Percentiles rank a stretch among this genome's conserved stretches.
Conservation (phyloP, 2,888 invertebrate genomes). For the Meghimatium bilineatum region DNA sequence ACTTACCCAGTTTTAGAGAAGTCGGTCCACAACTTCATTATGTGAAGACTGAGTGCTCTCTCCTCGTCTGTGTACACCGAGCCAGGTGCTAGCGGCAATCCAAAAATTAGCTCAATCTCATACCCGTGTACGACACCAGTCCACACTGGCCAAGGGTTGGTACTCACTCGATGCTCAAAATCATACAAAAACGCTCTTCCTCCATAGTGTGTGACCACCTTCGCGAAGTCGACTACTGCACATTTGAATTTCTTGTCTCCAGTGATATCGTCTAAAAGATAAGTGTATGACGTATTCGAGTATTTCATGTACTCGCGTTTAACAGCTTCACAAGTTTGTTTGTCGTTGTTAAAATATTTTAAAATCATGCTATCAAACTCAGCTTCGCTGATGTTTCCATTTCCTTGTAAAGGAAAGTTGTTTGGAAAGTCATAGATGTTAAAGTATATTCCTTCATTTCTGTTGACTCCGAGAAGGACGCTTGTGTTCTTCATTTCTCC, state of each 20-base stretch:
- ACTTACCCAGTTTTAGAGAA: constrained; percentile 93
- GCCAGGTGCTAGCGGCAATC: constrained; percentile 76
- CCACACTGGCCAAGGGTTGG: constrained; percentile 72
- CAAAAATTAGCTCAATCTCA: constrained; percentile 74
- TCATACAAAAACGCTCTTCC: constrained; percentile 62
- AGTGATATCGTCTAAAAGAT: constrained; percentile 91
- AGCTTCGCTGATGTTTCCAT: constrained; percentile 44
- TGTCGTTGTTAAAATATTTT: neutral
- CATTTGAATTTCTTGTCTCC: constrained; percentile 97
- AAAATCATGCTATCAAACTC: constrained; percentile 46
- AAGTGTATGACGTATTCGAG: constrained; percentile 85
- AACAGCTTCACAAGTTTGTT: constrained; percentile 84
- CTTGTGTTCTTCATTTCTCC: constrained; percentile 95
- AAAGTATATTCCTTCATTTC: constrained; percentile 96
- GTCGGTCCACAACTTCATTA: constrained; percentile 96
- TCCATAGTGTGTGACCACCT: constrained; percentile 68
- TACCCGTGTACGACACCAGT: constrained; percentile 74
- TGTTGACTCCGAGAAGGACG: constrained; percentile 93
- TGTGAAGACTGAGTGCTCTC: constrained; percentile 86
- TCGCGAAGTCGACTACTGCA: constrained; percentile 92
- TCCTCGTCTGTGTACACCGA: constrained; percentile 88
- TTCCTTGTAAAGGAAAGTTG: constrained; percentile 51
- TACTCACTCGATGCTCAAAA: constrained; percentile 65
- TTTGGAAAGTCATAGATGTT: constrained; percentile 93
- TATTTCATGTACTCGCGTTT: constrained; percentile 83